These are phyloP conservation scores for Malaclemys terrapin DNA, from an alignment of 2,113 vertebrate species.

Conservation along the genomic window DNA sequence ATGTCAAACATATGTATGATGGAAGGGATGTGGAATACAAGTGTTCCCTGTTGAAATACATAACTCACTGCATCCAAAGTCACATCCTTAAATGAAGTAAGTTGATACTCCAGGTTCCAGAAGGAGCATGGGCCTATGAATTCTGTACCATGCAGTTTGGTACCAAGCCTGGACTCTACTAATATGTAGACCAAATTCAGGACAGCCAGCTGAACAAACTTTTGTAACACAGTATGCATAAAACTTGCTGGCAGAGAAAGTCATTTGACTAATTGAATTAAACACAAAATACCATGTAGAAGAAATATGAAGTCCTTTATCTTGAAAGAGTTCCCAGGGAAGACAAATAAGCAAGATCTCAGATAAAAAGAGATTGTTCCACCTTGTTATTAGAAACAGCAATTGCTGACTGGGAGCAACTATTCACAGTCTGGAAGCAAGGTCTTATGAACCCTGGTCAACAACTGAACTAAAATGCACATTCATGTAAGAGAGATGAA, in stretches of 20 bases:
- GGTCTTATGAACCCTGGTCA: background rate
- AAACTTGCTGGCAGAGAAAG: background rate
- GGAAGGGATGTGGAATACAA: background rate
- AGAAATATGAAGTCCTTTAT: background rate
- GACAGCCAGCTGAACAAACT: background rate
- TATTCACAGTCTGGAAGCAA: background rate
- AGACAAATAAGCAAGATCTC: background rate
- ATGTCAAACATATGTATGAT: rapidly evolving
- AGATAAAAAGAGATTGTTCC: background rate
- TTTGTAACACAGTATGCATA: rapidly evolving
- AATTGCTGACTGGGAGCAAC: no score
- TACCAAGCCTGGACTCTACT: background rate
- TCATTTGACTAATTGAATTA: background rate
- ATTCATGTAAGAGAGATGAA: background rate
- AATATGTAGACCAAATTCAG: no score
- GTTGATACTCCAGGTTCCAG: rapidly evolving
- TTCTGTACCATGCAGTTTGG: background rate
- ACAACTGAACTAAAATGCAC: background rate
- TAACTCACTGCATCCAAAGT: no score
- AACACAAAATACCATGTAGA: background rate
- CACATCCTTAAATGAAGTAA: background rate
- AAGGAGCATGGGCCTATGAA: background rate
- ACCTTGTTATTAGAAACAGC: no score
- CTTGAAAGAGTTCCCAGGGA: background rate
- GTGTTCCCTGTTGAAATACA: background rate